A percentile compares a stretch with the other conserved stretches of the same genome.
phyloP scores from a whole-genome alignment of 2,888 invertebrate genomes.

The Xylophagus ater region DNA sequence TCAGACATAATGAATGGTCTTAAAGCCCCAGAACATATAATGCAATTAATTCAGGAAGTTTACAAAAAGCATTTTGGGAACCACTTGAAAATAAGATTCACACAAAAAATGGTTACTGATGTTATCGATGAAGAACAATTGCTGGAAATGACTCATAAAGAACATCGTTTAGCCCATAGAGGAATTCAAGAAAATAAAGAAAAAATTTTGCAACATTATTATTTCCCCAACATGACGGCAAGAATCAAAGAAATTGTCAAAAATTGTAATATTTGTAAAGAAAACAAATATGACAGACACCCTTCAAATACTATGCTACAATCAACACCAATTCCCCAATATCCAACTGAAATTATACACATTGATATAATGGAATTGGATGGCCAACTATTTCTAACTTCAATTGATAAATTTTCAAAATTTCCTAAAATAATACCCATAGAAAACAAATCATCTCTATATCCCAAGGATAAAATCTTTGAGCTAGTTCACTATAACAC shows the following conservation, averaged over 20 bases:
- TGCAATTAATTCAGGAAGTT: too few species aligned
- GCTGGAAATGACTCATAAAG: too few species aligned
- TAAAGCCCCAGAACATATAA: too few species aligned
- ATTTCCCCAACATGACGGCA: conserved; percentile 6
- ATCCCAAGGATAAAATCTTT: too few species aligned
- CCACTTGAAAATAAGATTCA: too few species aligned
- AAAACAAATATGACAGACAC: conserved; percentile 2
- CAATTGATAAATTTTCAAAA: conserved; percentile 14
- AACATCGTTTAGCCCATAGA: neutral
- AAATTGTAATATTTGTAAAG: conserved; percentile 1
- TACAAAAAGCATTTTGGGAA: too few species aligned
- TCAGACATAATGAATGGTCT: too few species aligned
- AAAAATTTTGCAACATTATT: conserved; percentile 1
- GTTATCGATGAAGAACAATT: too few species aligned
- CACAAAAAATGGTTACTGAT: too few species aligned
- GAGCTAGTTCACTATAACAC: too few species aligned
- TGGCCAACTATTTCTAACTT: conserved; percentile 4
- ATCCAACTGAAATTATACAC: conserved; percentile 7
- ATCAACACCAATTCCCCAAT: conserved; percentile 7
- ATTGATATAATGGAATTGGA: conserved; percentile 5
- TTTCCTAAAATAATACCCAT: conserved; percentile 6
- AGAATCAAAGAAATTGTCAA: conserved; percentile 5
- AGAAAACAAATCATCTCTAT: too few species aligned
- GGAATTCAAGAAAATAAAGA: neutral
- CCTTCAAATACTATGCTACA: conserved; percentile 2